Percentiles rank a stretch among this genome's conserved stretches.
Evolutionary conservation across 2,888 invertebrate species (phyloP).

Genomic region (Tupiocoris notatus): DNA sequence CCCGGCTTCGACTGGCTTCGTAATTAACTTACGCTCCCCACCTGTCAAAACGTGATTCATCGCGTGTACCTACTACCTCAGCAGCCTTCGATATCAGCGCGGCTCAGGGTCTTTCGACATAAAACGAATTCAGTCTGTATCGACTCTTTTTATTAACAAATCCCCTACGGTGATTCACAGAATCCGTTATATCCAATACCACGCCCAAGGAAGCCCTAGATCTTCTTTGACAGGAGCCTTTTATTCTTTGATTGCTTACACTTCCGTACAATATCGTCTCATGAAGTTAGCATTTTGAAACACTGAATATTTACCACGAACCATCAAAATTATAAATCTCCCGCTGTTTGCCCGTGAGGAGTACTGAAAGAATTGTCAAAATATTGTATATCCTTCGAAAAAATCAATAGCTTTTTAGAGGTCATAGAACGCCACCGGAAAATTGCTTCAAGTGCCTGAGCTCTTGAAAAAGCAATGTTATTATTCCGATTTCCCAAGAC

Average conservation of each 20-base stretch:
- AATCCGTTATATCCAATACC: slow-evolving; percentile 26
- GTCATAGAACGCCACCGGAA: too few relatives aligned
- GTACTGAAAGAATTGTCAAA: too few relatives aligned
- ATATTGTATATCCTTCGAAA: too few relatives aligned
- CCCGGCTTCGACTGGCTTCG: slow-evolving; percentile 3
- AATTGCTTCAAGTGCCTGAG: too few relatives aligned
- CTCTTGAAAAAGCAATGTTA: too few relatives aligned
- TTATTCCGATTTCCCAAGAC: too few relatives aligned
- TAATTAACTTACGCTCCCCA: slow-evolving; percentile 38
- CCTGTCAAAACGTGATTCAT: slow-evolving; percentile 33
- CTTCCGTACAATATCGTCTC: too few relatives aligned
- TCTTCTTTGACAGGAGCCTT: slow-evolving; percentile 34
- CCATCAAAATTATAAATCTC: too few relatives aligned
- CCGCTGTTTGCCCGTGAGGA: too few relatives aligned
- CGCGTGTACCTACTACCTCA: background rate
- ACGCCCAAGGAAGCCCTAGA: slow-evolving; percentile 12
- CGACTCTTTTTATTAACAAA: slow-evolving; percentile 41
- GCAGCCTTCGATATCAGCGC: background rate
- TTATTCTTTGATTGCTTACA: slow-evolving; percentile 36
- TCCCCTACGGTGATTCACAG: slow-evolving; percentile 27
- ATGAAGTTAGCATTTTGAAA: too few relatives aligned
- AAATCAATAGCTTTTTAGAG: too few relatives aligned
- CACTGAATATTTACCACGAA: too few relatives aligned
- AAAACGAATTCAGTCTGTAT: slow-evolving; percentile 38
- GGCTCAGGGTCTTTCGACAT: slow-evolving; percentile 18